Evolutionary conservation across 1,140 invertebrate genomes (phyloP).

Genomic region (Drosophila nikananu): DNA sequence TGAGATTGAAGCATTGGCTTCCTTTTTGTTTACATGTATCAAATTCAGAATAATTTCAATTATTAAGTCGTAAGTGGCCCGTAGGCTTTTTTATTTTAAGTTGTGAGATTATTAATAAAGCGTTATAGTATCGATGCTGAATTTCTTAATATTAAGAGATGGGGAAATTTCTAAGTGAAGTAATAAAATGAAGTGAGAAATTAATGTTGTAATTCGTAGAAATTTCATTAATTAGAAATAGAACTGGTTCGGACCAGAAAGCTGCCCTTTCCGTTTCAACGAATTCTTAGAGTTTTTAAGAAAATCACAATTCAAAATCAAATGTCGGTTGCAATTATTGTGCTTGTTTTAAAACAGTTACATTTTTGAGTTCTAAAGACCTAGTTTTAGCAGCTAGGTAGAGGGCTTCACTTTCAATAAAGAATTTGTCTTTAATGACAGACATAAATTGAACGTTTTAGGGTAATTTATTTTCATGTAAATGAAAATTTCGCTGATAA

Average conservation of each 20-base stretch:
- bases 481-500: too few species aligned
- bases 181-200: not conserved
- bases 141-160: not conserved
- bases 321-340: too few species aligned
- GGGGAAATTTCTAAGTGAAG: not conserved
- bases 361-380: not conserved
- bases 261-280: too few species aligned
- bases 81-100: not conserved
- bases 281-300: too few species aligned
- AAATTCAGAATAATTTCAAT: not conserved
- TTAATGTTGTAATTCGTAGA: not conserved
- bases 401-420: too few species aligned
- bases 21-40: not conserved
- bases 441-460: too few species aligned
- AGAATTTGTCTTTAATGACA: too few species aligned
- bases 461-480: too few species aligned
- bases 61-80: not conserved
- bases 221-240: not conserved
- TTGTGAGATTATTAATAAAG: slow-evolving; percentile 1
- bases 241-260: too few species aligned
- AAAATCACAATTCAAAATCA: too few species aligned
- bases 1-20: not conserved
- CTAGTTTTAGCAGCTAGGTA: not conserved
- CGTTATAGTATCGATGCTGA: not conserved
- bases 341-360: not conserved